Conservation (phyloP, 2,113 vertebrate genomes). For the Nibea albiflora region DNA sequence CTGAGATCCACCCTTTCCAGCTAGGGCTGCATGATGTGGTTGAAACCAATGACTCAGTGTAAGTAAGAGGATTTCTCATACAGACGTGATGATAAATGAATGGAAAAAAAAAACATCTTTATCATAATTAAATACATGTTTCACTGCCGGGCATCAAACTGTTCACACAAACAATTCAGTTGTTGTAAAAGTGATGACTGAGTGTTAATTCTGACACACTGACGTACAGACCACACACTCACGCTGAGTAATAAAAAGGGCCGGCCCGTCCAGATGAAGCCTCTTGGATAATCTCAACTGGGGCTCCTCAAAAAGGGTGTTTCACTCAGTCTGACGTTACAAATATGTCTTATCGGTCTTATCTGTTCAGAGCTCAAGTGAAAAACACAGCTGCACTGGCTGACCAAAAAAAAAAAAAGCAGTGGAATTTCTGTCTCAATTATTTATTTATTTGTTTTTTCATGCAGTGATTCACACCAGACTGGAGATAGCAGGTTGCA, state of each 20-base stretch:
- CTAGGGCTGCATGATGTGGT: background rate
- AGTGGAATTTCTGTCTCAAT: background rate
- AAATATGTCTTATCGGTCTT: background rate
- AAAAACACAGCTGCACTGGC: conserved; percentile 29
- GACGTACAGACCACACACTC: background rate
- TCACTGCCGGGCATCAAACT: background rate
- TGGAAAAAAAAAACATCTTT: background rate
- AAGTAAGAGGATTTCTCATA: background rate
- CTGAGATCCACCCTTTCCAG: background rate
- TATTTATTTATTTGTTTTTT: background rate
- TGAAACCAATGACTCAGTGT: background rate
- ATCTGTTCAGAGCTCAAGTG: conserved; percentile 13
- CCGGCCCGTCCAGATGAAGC: background rate
- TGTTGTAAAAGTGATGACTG: background rate
- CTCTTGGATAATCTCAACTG: background rate
- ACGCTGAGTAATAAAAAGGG: background rate
- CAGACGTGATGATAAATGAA: background rate
- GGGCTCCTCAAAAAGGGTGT: conserved; percentile 9
- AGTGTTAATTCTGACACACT: background rate
- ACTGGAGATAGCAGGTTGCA: background rate
- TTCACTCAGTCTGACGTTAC: background rate
- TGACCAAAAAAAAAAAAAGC: background rate
- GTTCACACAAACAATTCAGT: background rate
- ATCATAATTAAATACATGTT: background rate
- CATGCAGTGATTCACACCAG: conserved; percentile 7